Percentiles rank a stretch among this genome's conserved stretches.
These are phyloP conservation scores for Sciaenops ocellatus DNA, from an alignment of 2,797 vertebrate species.

Conservation along the genomic window DNA sequence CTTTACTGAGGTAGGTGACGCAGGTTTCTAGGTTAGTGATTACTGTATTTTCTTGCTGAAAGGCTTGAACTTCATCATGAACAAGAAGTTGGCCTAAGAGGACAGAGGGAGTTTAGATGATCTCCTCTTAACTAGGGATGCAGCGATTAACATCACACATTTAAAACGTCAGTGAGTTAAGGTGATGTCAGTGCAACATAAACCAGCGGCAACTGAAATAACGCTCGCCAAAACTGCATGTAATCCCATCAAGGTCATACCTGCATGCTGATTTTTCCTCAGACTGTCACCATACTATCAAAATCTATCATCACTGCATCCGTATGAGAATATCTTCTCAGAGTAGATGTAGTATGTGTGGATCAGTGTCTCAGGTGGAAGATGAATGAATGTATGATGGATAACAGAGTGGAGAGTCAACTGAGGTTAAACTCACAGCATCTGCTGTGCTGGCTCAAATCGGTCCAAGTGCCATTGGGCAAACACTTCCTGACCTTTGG, in stretches of 20 bases:
- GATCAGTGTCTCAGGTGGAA: not conserved
- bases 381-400: not conserved
- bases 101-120: not conserved
- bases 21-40: not conserved
- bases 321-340: no score
- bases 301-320: no score
- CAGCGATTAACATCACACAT: no score
- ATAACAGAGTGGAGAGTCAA: not conserved
- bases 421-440: slow-evolving; percentile 85
- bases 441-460: slow-evolving; percentile 87
- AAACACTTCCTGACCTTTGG: slow-evolving; percentile 93
- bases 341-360: not conserved
- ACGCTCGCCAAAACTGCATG: no score
- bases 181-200: no score
- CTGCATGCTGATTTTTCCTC: no score
- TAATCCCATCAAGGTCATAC: no score
- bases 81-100: no score
- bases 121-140: no score
- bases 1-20: not conserved
- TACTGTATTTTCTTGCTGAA: not conserved
- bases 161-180: no score
- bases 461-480: slow-evolving; percentile 90
- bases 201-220: no score
- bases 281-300: no score
- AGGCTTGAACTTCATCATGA: not conserved